phyloP scores from a whole-genome alignment of 2,888 invertebrate species.

The Perizoma affinitatum region DNA sequence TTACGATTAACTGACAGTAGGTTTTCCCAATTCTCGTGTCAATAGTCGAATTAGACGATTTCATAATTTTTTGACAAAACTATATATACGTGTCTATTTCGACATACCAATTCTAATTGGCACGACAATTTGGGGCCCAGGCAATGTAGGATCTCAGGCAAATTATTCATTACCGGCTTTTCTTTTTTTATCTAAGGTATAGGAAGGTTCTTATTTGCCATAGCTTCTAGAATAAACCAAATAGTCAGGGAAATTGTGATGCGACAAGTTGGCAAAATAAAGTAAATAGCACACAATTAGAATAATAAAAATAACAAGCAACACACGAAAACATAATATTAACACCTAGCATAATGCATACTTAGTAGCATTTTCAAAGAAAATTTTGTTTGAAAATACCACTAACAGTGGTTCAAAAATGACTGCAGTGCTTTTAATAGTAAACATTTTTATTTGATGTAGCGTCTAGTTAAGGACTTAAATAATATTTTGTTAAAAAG shows the following conservation, averaged over 20 bases:
- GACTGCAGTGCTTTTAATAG: conserved; percentile 15
- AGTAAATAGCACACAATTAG: conserved; percentile 48
- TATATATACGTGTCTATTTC: no score
- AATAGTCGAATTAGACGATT: no score
- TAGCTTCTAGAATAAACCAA: no score
- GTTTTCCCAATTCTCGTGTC: neutral
- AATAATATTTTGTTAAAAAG: no score
- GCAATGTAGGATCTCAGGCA: no score
- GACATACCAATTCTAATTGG: no score
- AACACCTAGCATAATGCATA: conserved; percentile 50
- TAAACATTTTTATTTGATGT: neutral
- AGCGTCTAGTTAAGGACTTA: no score
- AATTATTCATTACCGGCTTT: no score
- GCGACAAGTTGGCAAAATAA: conserved; percentile 55
- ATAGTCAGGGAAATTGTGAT: conserved; percentile 36
- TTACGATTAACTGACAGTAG: conserved; percentile 35
- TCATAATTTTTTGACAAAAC: no score
- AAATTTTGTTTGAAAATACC: conserved; percentile 9
- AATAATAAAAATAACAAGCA: conserved; percentile 51
- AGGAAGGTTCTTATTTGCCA: no score
- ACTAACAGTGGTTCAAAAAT: conserved; percentile 6
- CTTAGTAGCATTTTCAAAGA: conserved; percentile 12
- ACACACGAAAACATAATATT: conserved; percentile 63
- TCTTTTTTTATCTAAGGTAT: no score
- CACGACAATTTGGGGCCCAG: no score